Evolutionary conservation across 2,888 invertebrate species (phyloP).

Genomic region (Acheta domesticus): DNA sequence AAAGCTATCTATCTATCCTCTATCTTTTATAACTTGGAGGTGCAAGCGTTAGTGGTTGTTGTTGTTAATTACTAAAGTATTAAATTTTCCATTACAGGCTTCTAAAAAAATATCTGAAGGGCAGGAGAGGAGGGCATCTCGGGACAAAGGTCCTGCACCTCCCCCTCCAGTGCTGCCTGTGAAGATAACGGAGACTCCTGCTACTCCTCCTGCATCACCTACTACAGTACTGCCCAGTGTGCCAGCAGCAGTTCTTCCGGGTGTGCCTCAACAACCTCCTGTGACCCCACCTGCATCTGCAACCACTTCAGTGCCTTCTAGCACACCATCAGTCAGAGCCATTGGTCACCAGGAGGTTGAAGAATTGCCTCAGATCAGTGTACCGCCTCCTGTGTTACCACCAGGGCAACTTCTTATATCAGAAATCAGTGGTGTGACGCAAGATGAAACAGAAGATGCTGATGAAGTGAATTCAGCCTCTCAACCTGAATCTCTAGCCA

Average conservation of each 20-base stretch:
- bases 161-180: conserved; percentile 54
- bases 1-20: no score
- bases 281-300: conserved; percentile 43
- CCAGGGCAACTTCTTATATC: conserved; percentile 43
- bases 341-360: not conserved
- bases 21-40: no score
- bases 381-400: conserved; percentile 42
- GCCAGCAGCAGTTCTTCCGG: conserved; percentile 34
- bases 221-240: conserved; percentile 32
- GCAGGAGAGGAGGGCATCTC: conserved; percentile 54
- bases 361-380: not conserved
- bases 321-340: no score
- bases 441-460: conserved; percentile 51
- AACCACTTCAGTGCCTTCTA: not conserved
- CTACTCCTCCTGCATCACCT: conserved; percentile 23
- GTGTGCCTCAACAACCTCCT: conserved; percentile 36
- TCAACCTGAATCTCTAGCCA: conserved; percentile 12
- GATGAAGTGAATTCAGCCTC: conserved; percentile 42
- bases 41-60: no score
- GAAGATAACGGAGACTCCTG: conserved; percentile 34
- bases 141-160: conserved; percentile 79
- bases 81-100: not conserved
- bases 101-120: conserved; percentile 44
- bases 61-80: not conserved
- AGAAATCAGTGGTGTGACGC: conserved; percentile 41